phyloP scores from a whole-genome alignment of 2,113 vertebrate species.

The Perca flavescens region DNA sequence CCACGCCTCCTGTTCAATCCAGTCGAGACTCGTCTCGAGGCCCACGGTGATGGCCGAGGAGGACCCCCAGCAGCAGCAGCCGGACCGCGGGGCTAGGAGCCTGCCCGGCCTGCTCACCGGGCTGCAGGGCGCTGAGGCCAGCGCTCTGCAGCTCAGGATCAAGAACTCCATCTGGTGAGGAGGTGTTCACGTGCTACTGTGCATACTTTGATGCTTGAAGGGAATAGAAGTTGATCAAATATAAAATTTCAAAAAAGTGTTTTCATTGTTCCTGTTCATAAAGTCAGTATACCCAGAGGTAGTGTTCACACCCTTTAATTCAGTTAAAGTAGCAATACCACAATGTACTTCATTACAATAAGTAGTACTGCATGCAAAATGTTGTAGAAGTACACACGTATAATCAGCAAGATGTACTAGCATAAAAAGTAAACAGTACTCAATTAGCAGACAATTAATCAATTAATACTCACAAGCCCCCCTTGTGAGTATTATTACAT shows the following conservation, averaged over 20 bases:
- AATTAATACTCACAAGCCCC: no score
- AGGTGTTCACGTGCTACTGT: constrained; percentile 8
- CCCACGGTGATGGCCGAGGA: constrained; percentile 88
- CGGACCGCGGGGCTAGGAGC: constrained; percentile 78
- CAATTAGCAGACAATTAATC: neutral
- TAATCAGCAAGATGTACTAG: neutral
- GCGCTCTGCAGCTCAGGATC: constrained; percentile 93
- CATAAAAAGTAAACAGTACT: neutral
- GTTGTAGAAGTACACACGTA: neutral
- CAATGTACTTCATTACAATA: neutral
- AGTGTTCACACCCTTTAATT: neutral
- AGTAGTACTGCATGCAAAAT: neutral
- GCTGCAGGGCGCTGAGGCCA: constrained; percentile 91
- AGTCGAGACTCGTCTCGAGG: constrained; percentile 66
- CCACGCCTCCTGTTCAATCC: constrained; percentile 42
- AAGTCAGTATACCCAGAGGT: neutral
- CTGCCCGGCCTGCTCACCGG: constrained; percentile 89
- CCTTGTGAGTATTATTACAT: neutral
- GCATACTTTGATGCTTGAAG: neutral
- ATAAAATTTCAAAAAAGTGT: neutral
- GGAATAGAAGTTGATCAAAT: no score
- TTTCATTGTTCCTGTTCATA: neutral
- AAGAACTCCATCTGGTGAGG: constrained; percentile 96
- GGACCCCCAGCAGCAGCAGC: constrained; percentile 84
- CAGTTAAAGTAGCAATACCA: neutral